A percentile compares a stretch with the other conserved stretches of the same genome.
These are phyloP conservation scores for Drosophila willistoni DNA, from an alignment of 1,140 invertebrate genomes.

Conservation along the genomic window DNA sequence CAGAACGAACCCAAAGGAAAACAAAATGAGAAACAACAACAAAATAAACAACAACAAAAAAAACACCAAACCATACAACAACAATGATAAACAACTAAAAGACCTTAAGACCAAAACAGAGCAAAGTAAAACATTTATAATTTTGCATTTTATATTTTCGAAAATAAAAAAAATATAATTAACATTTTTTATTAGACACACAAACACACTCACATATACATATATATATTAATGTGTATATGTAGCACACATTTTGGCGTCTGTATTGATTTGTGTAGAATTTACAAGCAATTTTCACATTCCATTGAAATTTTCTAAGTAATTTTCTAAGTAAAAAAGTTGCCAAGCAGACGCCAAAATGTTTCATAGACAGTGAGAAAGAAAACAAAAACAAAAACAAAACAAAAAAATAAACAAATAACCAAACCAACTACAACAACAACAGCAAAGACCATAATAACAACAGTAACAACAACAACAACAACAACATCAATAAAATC, in stretches of 20 bases:
- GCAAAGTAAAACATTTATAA: conserved; percentile 51
- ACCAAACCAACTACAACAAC: conserved; percentile 58
- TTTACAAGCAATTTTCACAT: conserved; percentile 4
- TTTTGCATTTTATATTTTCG: conserved; percentile 46
- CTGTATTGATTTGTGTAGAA: background rate
- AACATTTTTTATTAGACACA: conserved; percentile 45
- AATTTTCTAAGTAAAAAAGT: conserved; percentile 4
- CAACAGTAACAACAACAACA: conserved; percentile 54
- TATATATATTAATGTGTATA: conserved; percentile 31
- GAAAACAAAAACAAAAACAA: background rate
- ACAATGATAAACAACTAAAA: conserved; percentile 21
- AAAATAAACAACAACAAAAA: conserved; percentile 19
- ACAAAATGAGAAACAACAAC: conserved; percentile 26
- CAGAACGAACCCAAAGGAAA: conserved; percentile 60
- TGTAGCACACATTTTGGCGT: background rate
- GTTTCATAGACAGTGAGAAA: conserved; percentile 50
- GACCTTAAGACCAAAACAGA: conserved; percentile 63
- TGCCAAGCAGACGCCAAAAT: conserved; percentile 38
- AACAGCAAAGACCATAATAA: conserved; percentile 56
- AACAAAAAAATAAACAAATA: background rate
- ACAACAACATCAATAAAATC: conserved; percentile 70
- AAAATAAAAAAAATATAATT: conserved; percentile 17
- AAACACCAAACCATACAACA: conserved; percentile 9
- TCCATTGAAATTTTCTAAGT: conserved; percentile 13
- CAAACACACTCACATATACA: background rate